These are phyloP conservation scores for Ceratothoa steindachneri DNA, from an alignment of 2,888 invertebrate genomes.

Conservation along the genomic window DNA sequence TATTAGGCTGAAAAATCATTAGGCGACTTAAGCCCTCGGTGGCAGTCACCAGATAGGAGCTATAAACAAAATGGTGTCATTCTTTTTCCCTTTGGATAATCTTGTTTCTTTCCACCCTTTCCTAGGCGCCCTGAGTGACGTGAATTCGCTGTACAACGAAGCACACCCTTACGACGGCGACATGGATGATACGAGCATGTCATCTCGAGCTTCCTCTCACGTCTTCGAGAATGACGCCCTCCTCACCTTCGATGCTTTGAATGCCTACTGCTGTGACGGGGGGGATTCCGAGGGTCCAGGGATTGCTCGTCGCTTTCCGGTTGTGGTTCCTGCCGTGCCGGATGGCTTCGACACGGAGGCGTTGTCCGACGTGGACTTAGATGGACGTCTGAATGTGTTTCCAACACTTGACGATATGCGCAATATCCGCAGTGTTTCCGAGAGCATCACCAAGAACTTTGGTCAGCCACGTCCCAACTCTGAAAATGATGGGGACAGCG, in stretches of 20 bases:
- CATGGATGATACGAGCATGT: conserved; percentile 70
- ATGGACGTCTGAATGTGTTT: conserved; percentile 18
- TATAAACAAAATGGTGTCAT: too few relatives aligned
- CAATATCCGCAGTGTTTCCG: conserved; percentile 70
- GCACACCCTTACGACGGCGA: conserved; percentile 57
- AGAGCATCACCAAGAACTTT: conserved; percentile 71
- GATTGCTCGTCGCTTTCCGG: conserved; percentile 49
- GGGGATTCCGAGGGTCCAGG: conserved; percentile 60
- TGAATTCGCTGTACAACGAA: conserved; percentile 58
- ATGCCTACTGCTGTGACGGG: conserved; percentile 75
- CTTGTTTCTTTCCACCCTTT: too few relatives aligned
- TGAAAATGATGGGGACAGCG: conserved; percentile 41
- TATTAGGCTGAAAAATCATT: too few relatives aligned
- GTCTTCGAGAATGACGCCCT: conserved; percentile 67
- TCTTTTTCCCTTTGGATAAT: too few relatives aligned
- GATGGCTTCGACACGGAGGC: conserved; percentile 40
- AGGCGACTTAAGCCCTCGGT: too few relatives aligned
- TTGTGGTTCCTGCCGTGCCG: conserved; percentile 23
- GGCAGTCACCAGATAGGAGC: too few relatives aligned
- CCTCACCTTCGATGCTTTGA: conserved; percentile 53
- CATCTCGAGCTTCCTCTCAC: conserved; percentile 76
- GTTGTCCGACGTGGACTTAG: conserved; percentile 52
- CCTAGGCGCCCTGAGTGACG: conserved; percentile 75
- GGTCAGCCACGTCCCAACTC: conserved; percentile 53
- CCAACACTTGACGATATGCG: conserved; percentile 61